Evolutionary conservation across 2,113 vertebrate species (phyloP).

Genomic region (Abramis brama): DNA sequence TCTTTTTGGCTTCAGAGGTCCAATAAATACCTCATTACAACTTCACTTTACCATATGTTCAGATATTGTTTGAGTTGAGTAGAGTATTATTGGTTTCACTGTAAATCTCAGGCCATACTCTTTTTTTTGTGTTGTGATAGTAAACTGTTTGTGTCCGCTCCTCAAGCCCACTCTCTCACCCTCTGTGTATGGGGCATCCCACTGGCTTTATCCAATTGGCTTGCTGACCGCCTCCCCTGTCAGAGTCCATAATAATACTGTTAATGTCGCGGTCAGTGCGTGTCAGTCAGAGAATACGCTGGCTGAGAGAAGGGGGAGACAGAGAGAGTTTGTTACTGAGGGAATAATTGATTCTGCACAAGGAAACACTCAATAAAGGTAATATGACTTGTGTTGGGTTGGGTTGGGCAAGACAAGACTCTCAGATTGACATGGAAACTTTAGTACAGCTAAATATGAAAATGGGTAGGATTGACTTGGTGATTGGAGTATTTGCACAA

Average conservation of each 20-base stretch:
- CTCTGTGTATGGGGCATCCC: conserved; percentile 69
- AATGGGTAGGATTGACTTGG: neutral
- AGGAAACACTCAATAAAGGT: conserved; percentile 40
- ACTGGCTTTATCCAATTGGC: conserved; percentile 68
- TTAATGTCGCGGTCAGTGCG: conserved; percentile 57
- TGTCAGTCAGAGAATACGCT: conserved; percentile 71
- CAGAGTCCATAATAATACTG: conserved; percentile 64
- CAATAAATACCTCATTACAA: conserved; percentile 62
- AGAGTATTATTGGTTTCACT: neutral
- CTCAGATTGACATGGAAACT: neutral
- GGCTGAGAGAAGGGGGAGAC: conserved; percentile 57
- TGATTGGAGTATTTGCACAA: neutral
- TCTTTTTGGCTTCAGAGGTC: conserved; percentile 56
- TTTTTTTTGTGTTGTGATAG: neutral
- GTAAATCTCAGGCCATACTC: neutral
- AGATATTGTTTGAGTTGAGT: neutral
- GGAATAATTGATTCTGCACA: conserved; percentile 36
- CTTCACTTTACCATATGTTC: conserved; percentile 1
- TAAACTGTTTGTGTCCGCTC: conserved; percentile 34
- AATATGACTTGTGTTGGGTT: conserved; percentile 2
- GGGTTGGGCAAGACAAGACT: too few relatives aligned
- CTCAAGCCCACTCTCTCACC: conserved; percentile 48
- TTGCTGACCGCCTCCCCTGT: conserved; percentile 51
- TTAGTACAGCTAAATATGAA: neutral
- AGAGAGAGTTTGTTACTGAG: conserved; percentile 39